Evolutionary conservation across 2,113 vertebrate species (phyloP).

Genomic region (Phainopepla nitens): DNA sequence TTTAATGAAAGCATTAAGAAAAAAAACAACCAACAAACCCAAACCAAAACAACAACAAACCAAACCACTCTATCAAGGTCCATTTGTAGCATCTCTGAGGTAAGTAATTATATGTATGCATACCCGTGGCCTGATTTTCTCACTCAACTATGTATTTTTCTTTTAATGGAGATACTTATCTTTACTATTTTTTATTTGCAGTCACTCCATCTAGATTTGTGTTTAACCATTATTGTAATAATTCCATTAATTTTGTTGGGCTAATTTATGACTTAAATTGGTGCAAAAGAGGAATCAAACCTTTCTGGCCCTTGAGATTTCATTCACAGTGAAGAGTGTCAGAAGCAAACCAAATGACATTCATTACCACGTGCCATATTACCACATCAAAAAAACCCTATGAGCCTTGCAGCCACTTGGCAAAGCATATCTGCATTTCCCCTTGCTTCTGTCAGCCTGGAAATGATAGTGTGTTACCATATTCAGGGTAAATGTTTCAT

Average conservation of each 20-base stretch:
- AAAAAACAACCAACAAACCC: neutral
- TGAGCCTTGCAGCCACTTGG: neutral
- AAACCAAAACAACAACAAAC: neutral
- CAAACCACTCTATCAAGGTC: neutral
- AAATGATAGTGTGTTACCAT: neutral
- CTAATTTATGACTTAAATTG: neutral
- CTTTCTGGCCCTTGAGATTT: neutral
- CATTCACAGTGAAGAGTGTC: neutral
- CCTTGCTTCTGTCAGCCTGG: neutral
- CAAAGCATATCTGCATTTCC: neutral
- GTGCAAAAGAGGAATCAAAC: neutral
- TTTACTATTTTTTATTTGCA: neutral
- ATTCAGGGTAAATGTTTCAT: neutral
- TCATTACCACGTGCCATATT: neutral
- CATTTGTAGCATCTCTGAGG: neutral
- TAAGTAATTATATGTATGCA: neutral
- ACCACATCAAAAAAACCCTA: neutral
- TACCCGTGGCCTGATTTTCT: neutral
- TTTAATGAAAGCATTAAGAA: constrained; percentile 8
- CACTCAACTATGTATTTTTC: neutral
- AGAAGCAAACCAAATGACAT: neutral
- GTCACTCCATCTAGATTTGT: neutral
- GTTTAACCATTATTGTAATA: neutral
- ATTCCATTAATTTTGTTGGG: neutral
- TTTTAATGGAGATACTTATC: neutral